These are phyloP conservation scores for Hydropsyche betteni DNA, from an alignment of 2,888 invertebrate species.

Conservation along the genomic window DNA sequence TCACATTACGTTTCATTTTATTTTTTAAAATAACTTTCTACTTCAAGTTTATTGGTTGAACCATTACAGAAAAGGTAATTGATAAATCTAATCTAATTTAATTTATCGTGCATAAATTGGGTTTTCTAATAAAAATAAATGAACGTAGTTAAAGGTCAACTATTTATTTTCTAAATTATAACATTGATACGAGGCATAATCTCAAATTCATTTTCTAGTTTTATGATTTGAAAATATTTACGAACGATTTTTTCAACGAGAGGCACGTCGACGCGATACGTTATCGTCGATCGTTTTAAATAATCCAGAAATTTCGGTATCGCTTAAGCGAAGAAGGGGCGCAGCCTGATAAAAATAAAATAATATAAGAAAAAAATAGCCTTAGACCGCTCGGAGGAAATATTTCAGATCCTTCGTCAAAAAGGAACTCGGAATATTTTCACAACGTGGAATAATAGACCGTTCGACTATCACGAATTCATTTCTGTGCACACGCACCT, in stretches of 20 bases:
- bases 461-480: constrained; percentile 28
- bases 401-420: constrained; percentile 29
- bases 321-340: neutral
- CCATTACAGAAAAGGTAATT: too few species aligned
- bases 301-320: constrained; percentile 28
- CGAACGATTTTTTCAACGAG: constrained; percentile 4
- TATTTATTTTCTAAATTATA: too few species aligned
- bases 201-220: constrained; percentile 7
- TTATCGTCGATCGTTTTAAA: constrained; percentile 28
- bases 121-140: too few species aligned
- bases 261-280: constrained; percentile 30
- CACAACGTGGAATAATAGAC: constrained; percentile 32
- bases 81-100: too few species aligned
- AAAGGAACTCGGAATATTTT: constrained; percentile 28
- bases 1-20: too few species aligned
- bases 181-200: too few species aligned
- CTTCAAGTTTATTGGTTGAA: too few species aligned
- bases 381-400: constrained; percentile 9
- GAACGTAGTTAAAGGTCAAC: too few species aligned
- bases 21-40: too few species aligned
- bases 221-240: constrained; percentile 13
- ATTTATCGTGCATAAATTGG: too few species aligned
- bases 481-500: neutral
- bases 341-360: neutral
- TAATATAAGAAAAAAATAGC: too few species aligned